Conservation (phyloP, 2,888 invertebrate genomes). For the Zonitis immaculata region DNA sequence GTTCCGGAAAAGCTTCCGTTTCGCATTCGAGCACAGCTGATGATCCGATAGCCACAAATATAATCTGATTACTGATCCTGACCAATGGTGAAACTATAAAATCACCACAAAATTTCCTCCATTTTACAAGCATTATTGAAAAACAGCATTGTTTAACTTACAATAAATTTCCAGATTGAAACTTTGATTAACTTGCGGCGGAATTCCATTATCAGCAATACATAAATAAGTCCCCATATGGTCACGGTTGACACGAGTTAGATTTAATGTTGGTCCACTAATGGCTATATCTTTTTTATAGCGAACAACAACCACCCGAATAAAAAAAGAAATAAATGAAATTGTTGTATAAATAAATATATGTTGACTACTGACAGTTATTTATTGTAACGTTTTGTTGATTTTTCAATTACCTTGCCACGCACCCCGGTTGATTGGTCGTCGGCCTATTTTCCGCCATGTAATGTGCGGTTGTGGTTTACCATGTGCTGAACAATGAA, state of each 20-base stretch:
- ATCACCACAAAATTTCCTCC: conserved; percentile 19
- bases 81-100: conserved; percentile 80
- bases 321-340: not conserved
- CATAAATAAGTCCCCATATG: conserved; percentile 76
- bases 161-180: conserved; percentile 86
- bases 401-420: conserved; percentile 55
- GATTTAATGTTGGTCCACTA: conserved; percentile 71
- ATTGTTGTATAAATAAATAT: too few species aligned
- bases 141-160: too few species aligned
- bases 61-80: conserved; percentile 68
- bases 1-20: conserved; percentile 83
- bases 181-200: conserved; percentile 74
- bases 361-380: too few species aligned
- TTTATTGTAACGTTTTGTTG: not conserved
- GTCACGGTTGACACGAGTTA: conserved; percentile 67
- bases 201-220: conserved; percentile 80
- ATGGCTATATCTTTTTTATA: conserved; percentile 71
- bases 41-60: conserved; percentile 66
- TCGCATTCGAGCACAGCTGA: conserved; percentile 74
- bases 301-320: too few species aligned
- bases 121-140: too few species aligned
- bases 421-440: conserved; percentile 58
- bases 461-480: conserved; percentile 71
- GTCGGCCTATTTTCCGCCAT: conserved; percentile 67
- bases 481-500: conserved; percentile 77